phyloP scores from a whole-genome alignment of 2,113 vertebrate genomes.

The Oncorhynchus keta region DNA sequence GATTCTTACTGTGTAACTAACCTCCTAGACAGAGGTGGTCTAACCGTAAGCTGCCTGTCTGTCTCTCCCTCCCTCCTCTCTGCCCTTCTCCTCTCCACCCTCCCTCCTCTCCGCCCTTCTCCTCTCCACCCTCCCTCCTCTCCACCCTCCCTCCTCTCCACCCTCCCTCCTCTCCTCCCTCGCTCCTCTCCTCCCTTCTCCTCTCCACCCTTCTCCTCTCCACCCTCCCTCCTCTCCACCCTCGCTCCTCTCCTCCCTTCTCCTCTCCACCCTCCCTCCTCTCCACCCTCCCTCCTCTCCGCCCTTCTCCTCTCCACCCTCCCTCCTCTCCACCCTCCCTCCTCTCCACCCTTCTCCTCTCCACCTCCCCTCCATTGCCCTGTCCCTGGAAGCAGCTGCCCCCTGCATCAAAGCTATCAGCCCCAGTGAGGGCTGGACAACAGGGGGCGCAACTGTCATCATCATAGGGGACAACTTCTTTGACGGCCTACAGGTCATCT shows the following conservation, averaged over 20 bases:
- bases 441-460: conserved; percentile 78
- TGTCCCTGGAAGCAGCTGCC: conserved; percentile 58
- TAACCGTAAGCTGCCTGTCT: background rate
- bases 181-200: background rate
- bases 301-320: no score
- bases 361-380: background rate
- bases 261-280: background rate
- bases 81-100: background rate
- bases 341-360: background rate
- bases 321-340: background rate
- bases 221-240: no score
- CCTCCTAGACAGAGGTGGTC: no score
- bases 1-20: no score
- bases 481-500: conserved; percentile 79
- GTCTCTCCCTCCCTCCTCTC: background rate
- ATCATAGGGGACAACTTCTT: conserved; percentile 82
- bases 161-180: background rate
- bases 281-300: background rate
- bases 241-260: background rate
- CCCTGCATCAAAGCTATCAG: conserved; percentile 79
- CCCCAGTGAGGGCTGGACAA: conserved; percentile 79
- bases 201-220: no score
- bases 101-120: background rate
- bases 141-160: background rate
- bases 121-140: background rate